Evolutionary conservation across 37 sponge, comb jelly and placozoan species (phyloP).

Genomic region (Bolinopsis microptera): DNA sequence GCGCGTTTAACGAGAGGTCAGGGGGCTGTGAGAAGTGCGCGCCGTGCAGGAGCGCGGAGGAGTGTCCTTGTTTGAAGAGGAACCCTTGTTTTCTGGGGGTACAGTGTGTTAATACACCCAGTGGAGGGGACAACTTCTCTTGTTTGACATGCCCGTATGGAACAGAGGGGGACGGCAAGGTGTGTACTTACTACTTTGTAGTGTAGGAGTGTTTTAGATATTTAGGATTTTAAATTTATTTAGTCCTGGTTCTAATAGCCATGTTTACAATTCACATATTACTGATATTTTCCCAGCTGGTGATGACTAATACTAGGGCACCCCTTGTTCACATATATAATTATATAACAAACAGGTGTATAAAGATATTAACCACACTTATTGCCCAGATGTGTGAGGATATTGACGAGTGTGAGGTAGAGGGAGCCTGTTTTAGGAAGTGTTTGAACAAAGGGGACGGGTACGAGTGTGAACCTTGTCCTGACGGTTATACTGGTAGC

Average conservation of each 20-base stretch:
- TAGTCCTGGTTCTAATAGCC: too few species aligned
- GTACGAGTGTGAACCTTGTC: conserved; percentile 59
- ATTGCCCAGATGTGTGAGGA: neutral
- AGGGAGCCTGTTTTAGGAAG: conserved; percentile 10
- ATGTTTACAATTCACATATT: too few species aligned
- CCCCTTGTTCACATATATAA: too few species aligned
- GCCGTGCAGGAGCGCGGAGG: conserved; percentile 10
- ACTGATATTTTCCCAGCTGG: too few species aligned
- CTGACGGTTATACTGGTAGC: neutral
- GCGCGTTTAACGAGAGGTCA: conserved; percentile 47
- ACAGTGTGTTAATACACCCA: conserved; percentile 49
- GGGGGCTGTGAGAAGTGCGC: neutral
- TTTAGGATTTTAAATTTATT: too few species aligned
- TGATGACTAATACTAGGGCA: too few species aligned
- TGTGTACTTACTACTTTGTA: too few species aligned
- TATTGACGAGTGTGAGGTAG: conserved; percentile 60
- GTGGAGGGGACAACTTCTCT: neutral
- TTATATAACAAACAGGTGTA: too few species aligned
- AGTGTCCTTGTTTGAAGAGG: conserved; percentile 61
- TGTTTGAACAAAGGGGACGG: conserved; percentile 44
- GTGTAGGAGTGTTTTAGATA: too few species aligned
- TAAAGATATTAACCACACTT: too few species aligned
- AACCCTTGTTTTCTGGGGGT: conserved; percentile 59
- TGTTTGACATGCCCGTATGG: conserved; percentile 61
- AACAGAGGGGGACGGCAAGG: conserved; percentile 35